Base-by-base conservation (phyloP, 2,888 invertebrate genomes). In the Cancer borealis region DNA sequence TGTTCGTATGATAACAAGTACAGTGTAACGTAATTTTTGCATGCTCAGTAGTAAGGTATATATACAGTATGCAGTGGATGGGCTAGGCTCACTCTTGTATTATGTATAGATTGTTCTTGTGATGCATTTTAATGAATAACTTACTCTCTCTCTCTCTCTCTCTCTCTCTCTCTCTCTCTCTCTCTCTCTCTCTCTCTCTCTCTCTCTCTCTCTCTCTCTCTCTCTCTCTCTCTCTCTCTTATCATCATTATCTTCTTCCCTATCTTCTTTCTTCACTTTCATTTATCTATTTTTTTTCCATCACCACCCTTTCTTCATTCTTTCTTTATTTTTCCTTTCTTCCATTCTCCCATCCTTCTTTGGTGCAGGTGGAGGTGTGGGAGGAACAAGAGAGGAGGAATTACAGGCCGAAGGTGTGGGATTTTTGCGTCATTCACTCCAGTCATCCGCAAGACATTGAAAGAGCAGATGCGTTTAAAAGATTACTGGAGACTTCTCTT, bases 391-490 rank as follows among this genome's bases (percentile, higher is more conserved):
- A 90, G 54, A 47, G 90, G 30, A 90, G 90, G 90, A 49, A 30
- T 8, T 30, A 54, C 54, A 14, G 14, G 12, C 49, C 54, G 14
- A 14, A 8, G 0, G 49, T 10, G 54, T 90, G 90, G 90, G 90
- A 90, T 46, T 90, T 90, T 26, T 90, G 90, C 30, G 54, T 90
- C 26, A 26, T 90, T 26, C 90, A 90, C 54, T 90, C 90, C 54
- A 54, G 6, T 10, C 49, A 49, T 26, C 90, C 90, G 8, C 6
- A 21, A 1, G 90, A 90, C 49, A 26, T 10, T 0, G 26, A 3
- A 12, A 21, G 21, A 8, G 90, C 90, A 6, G 12, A 8, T 3
- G 8, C 8, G n/a, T 30, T 90, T 10, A 90, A 54, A 14, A 5
- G 17, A 12, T 54, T 90, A 2, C 90, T 90, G 54, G 54, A 49